These are phyloP conservation scores for Reticulitermes lucifugus DNA, from an alignment of 2,888 invertebrate species.

Conservation along the genomic window DNA sequence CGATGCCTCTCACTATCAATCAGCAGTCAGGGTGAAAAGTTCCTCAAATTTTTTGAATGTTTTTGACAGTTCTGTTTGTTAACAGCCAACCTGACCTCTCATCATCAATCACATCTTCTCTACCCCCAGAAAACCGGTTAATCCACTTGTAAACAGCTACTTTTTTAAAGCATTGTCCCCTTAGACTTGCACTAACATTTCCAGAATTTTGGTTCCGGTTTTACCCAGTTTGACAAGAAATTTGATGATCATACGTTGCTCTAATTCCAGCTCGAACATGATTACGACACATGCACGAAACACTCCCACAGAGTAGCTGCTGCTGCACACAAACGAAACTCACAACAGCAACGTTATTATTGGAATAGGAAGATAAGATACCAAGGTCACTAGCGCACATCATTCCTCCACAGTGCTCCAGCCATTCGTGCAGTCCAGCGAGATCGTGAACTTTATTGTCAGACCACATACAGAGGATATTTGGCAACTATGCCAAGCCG, in stretches of 20 bases:
- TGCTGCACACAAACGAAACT: background rate
- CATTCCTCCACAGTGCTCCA: too few relatives aligned
- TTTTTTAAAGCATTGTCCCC: background rate
- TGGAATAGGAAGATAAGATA: too few relatives aligned
- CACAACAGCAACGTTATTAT: too few relatives aligned
- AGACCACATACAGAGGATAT: too few relatives aligned
- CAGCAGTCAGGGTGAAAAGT: too few relatives aligned
- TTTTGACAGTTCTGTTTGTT: background rate
- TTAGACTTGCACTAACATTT: background rate
- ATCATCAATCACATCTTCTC: background rate
- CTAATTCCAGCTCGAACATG: background rate
- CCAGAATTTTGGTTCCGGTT: background rate
- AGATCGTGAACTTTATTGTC: too few relatives aligned
- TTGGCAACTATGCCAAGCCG: too few relatives aligned
- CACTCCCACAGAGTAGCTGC: background rate
- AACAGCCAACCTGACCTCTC: background rate
- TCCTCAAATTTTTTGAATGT: background rate
- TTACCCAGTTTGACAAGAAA: background rate
- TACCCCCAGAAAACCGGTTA: background rate
- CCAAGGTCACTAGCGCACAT: too few relatives aligned
- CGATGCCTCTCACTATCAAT: too few relatives aligned
- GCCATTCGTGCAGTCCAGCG: too few relatives aligned
- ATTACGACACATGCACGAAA: background rate
- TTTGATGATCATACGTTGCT: background rate
- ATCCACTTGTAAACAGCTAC: background rate